Percentiles rank a stretch among this genome's conserved stretches.
Evolutionary conservation across 2,888 invertebrate genomes (phyloP).

Genomic region (Cheilosia variabilis): DNA sequence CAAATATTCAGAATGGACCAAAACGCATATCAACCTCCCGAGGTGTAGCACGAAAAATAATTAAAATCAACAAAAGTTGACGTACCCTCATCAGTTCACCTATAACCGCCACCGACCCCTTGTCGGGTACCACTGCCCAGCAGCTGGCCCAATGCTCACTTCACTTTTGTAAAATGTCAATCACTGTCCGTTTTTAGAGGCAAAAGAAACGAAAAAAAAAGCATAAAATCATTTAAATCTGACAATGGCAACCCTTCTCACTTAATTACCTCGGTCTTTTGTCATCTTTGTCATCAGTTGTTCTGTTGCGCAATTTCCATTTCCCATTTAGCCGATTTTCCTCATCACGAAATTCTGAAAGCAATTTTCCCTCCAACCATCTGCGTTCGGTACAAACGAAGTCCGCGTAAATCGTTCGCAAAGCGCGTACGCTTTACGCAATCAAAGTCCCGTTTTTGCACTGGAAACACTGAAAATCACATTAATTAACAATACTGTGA

Average conservation of each 20-base stretch:
- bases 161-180: constrained; percentile 46
- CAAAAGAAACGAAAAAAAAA: background rate
- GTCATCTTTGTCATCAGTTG: constrained; percentile 67
- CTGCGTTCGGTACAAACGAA: constrained; percentile 8
- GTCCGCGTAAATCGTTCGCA: background rate
- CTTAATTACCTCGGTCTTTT: constrained; percentile 68
- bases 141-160: background rate
- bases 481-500: constrained; percentile 58
- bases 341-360: constrained; percentile 36
- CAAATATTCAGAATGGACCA: background rate
- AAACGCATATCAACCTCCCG: too few relatives aligned
- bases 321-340: constrained; percentile 38
- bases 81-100: constrained; percentile 29
- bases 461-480: constrained; percentile 62
- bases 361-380: constrained; percentile 56
- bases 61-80: background rate
- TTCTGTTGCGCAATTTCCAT: constrained; percentile 41
- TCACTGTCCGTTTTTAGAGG: constrained; percentile 24
- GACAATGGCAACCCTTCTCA: constrained; percentile 52
- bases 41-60: background rate
- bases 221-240: constrained; percentile 51
- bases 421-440: constrained; percentile 40
- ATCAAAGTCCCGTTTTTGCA: constrained; percentile 47
- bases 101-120: background rate
- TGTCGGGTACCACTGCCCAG: background rate